Percentiles rank a stretch among this genome's conserved stretches.
phyloP scores from a whole-genome alignment of 2,888 invertebrate genomes.

The Troides oblongomaculatus region DNA sequence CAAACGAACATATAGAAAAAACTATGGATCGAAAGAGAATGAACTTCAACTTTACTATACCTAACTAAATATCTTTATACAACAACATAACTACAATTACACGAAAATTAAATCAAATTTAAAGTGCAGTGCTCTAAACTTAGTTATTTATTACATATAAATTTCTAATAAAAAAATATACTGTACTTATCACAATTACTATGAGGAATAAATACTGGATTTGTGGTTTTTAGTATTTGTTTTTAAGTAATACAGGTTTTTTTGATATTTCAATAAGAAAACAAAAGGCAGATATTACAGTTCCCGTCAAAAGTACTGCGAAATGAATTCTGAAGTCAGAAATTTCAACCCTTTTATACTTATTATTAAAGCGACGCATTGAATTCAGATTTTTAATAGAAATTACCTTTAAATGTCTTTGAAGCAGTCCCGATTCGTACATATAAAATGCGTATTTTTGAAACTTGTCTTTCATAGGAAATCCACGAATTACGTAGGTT shows the following conservation, averaged over 20 bases:
- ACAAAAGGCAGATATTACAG: slow-evolving; percentile 41
- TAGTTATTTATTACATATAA: too few relatives aligned
- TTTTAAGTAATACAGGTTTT: not conserved
- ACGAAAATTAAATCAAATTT: too few relatives aligned
- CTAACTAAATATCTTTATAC: too few relatives aligned
- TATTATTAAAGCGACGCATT: slow-evolving; percentile 28
- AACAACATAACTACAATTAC: too few relatives aligned
- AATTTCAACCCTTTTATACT: slow-evolving; percentile 38
- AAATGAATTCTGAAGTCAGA: slow-evolving; percentile 49
- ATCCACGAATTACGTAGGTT: slow-evolving; percentile 51
- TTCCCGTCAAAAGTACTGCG: slow-evolving; percentile 43
- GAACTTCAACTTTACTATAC: too few relatives aligned
- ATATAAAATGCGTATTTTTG: slow-evolving; percentile 44
- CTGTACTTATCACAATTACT: not conserved
- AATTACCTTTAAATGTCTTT: slow-evolving; percentile 41
- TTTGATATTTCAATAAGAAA: slow-evolving; percentile 44
- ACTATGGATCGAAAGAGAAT: too few relatives aligned
- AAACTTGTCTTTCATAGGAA: slow-evolving; percentile 44
- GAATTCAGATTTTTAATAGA: slow-evolving; percentile 34
- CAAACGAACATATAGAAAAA: too few relatives aligned
- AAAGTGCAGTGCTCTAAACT: too few relatives aligned
- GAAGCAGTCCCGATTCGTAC: slow-evolving; percentile 51
- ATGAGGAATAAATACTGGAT: not conserved
- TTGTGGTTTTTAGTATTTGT: not conserved
- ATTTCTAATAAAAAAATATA: too few relatives aligned